Base-by-base conservation (phyloP, 2,888 invertebrate species). In the Ommatoiulus sabulosus region DNA sequence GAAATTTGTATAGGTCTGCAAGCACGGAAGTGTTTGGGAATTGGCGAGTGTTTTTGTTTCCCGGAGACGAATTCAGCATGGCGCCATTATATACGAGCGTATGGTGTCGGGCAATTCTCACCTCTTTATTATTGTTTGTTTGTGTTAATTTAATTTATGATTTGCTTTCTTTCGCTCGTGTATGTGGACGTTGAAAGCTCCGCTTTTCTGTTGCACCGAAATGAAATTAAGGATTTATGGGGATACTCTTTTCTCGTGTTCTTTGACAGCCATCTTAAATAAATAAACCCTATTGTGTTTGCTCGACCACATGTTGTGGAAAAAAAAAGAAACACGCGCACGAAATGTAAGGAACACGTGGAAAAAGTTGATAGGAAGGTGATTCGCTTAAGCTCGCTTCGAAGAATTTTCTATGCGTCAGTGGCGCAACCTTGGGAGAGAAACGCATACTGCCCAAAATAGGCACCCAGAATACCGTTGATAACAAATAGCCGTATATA, bases 291-390 rank as follows among this genome's bases (percentile, higher is more conserved):
- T 24, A 72, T 72, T 72, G 72, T 72, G 24, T 72, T 72, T 72
- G 72, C 72, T 24, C 72, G 72, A 72, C 72, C 72, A 72, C 72
- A 72, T 72, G 72, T 72, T 72, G 72, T 72, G 72, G 72, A 72
- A 24, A 15, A 12, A n/a, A 17, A 72, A 8, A 72, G 72, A n/a
- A 72, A 24, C 72, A 72, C 72, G 20, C 20, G 24, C 24, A 7
- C 20, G 72, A 24, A 72, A 72, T 72, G 24, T 2, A 4, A 24
- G 72, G 6, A 72, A 24, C 72, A 72, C 20, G 24, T 24, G 24
- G 10, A 72, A 8, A 7, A 10, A n/a, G 1, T 24, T 72, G 17
- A 46, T 7, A 46, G 46, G 10, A 52, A 52, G 15, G 52, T 0
- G 15, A 72, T 72, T 72, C 72, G 20, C 3, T n/a, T n/a, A 63